Conservation (phyloP, 1,140 invertebrate species). For the Cecropterus lyciades region DNA sequence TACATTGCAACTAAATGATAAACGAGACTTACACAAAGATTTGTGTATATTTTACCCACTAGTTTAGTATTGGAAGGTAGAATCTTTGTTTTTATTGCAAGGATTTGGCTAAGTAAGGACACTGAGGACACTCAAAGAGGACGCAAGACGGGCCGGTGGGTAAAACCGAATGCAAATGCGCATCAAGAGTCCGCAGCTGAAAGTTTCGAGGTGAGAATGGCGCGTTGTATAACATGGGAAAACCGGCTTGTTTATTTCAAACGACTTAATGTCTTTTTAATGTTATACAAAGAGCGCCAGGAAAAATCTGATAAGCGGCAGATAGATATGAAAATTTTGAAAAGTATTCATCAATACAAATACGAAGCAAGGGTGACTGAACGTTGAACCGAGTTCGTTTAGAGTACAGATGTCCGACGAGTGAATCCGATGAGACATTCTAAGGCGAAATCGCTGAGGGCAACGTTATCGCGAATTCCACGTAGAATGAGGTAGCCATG, state of each 20-base stretch:
- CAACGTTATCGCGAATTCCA: conserved; percentile 4
- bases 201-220: conserved; percentile 41
- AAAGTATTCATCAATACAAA: not conserved
- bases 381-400: not conserved
- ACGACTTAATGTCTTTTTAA: conserved; percentile 50
- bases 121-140: not conserved
- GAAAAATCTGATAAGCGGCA: conserved; percentile 46
- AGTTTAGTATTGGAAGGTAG: no score
- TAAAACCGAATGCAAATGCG: conserved; percentile 62
- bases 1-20: not conserved
- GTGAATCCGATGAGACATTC: not conserved
- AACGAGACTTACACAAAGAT: no score
- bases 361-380: not conserved
- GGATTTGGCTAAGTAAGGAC: not conserved
- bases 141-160: conserved; percentile 34
- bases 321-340: not conserved
- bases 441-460: not conserved
- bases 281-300: conserved; percentile 41
- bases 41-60: no score
- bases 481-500: conserved; percentile 18
- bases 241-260: conserved; percentile 47
- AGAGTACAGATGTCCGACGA: no score
- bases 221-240: conserved; percentile 57
- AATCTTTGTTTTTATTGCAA: no score
- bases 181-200: conserved; percentile 38